phyloP scores from a whole-genome alignment of 2,797 vertebrate species.

The Halcyon smyrnensis region DNA sequence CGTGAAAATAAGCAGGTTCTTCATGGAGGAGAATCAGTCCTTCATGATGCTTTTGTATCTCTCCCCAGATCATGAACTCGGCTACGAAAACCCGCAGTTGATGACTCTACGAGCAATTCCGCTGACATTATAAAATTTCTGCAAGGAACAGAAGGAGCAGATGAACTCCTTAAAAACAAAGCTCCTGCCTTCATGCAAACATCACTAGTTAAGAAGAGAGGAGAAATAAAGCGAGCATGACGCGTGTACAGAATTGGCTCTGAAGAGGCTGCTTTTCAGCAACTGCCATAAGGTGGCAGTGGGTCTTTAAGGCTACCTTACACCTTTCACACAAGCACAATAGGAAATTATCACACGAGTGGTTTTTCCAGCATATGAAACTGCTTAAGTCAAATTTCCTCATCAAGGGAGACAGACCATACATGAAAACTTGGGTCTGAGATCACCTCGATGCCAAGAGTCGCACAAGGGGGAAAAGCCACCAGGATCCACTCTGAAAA shows the following conservation, averaged over 20 bases:
- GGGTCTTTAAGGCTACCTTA: conserved; percentile 61
- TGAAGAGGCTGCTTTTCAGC: conserved; percentile 42
- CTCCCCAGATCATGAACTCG: background rate
- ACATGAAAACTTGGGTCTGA: background rate
- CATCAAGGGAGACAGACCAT: background rate
- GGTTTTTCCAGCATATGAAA: conserved; percentile 44
- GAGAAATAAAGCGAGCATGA: conserved; percentile 8
- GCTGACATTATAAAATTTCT: background rate
- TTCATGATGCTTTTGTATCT: background rate
- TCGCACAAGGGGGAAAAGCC: background rate
- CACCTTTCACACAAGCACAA: conserved; percentile 60
- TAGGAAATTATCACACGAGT: conserved; percentile 37
- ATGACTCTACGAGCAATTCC: background rate
- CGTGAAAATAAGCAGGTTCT: background rate
- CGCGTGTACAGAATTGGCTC: background rate
- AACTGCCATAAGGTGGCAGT: conserved; percentile 67
- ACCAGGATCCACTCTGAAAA: background rate
- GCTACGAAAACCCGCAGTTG: background rate
- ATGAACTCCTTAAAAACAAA: conserved; percentile 40
- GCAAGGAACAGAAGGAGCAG: conserved; percentile 19
- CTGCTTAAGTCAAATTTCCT: conserved; percentile 26
- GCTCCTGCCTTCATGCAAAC: conserved; percentile 42
- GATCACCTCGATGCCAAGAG: background rate
- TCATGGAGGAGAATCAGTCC: background rate
- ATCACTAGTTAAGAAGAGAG: background rate